A percentile compares a stretch with the other conserved stretches of the same genome.
Conservation (phyloP, 2,113 vertebrate genomes). For the Eidolon helvum region DNA sequence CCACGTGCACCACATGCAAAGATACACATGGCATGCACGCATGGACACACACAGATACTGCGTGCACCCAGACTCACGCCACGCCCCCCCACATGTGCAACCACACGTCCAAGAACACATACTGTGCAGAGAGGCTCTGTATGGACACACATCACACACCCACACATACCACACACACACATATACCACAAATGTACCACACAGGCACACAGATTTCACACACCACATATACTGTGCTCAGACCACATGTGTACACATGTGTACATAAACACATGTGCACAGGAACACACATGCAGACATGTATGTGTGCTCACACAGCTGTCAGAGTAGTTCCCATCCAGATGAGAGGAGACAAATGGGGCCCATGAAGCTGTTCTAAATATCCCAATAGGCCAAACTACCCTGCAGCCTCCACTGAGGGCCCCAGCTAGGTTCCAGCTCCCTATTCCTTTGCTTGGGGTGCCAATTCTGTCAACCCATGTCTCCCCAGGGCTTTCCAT, state of each 20-base stretch:
- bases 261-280: background rate
- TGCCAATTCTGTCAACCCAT: too few relatives aligned
- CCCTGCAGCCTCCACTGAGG: background rate
- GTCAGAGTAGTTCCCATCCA: background rate
- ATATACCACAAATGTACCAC: background rate
- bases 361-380: background rate
- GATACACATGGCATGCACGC: background rate
- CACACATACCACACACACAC: background rate
- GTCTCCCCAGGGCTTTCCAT: background rate
- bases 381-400: too few relatives aligned
- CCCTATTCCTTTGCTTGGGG: background rate
- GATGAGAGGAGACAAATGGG: background rate
- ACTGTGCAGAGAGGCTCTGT: background rate
- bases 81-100: fast-evolving
- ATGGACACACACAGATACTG: background rate
- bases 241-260: fast-evolving
- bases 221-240: background rate
- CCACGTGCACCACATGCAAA: too few relatives aligned
- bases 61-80: background rate
- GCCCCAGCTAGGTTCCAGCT: background rate
- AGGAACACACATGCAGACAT: background rate
- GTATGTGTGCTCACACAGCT: fast-evolving
- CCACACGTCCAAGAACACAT: background rate
- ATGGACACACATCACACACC: background rate
- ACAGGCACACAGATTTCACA: background rate